Base-by-base conservation (phyloP, 1,140 invertebrate genomes). In the Hermetia illucens region DNA sequence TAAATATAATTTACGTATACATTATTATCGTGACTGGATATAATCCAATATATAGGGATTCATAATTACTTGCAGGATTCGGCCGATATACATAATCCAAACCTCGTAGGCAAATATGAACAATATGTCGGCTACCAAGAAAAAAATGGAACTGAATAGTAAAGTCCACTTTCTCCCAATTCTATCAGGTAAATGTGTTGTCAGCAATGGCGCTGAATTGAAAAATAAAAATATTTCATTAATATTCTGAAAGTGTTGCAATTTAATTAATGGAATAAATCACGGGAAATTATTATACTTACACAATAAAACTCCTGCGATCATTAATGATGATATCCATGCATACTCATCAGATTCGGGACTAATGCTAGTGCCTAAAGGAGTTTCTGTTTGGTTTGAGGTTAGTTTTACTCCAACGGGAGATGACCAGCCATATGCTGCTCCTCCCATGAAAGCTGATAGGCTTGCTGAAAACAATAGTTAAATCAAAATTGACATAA, bases 311-410 rank as follows among this genome's bases (percentile, higher is more conserved):
- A 82, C 80, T 5, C 83, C 85, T 4, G 88, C 46, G 1, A 81
- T 72, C 25, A 88, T 58, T 3, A 87, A 55, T 0, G 80, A 81
- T 2, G 77, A 82, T 41, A 88, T 77, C 82, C 82, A 89, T 1
- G 81, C 75, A 16, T 58, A 57, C 46, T 79, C 54, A 5, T 69
- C 64, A 0, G 31, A 0, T 55, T 65, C 2, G 75, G 53, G 0
- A 41, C 19, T 3, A 32, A 24, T 0, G 55, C 58, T 1, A 75
- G 41, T 0, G 70, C 69, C 17, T 61, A 63, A 10, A 60, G 44
- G 0, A 47, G 41, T 3, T 61, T 38, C 12, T 45, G 42, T 17
- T 44, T 35, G 5, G 55, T 42, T 18, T 62, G n/a, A n/a, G n/a
- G n/a, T 45, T 10, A 81, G 49, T 50, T 70, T 71, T 2, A 66